phyloP scores from a whole-genome alignment of 2,888 invertebrate species.

The Dicyrtoma fusca region DNA sequence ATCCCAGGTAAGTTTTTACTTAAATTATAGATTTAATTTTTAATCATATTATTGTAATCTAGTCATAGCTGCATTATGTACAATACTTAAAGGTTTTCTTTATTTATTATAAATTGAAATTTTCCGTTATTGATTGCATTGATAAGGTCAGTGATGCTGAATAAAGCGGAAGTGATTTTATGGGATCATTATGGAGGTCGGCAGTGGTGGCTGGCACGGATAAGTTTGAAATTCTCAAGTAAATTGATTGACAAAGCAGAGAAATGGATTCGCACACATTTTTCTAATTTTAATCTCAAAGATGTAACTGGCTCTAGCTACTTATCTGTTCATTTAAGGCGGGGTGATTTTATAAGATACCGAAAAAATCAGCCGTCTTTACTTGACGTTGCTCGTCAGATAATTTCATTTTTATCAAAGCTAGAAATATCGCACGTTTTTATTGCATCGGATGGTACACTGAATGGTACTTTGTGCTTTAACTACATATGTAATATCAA shows the following conservation, averaged over 20 bases:
- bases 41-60: no score
- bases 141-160: conserved; percentile 70
- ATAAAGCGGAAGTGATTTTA: conserved; percentile 82
- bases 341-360: conserved; percentile 82
- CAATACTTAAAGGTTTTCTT: neutral
- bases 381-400: conserved; percentile 74
- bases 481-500: no score
- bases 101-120: no score
- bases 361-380: conserved; percentile 62
- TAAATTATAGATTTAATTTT: no score
- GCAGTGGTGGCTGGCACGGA: conserved; percentile 81
- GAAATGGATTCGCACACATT: conserved; percentile 55
- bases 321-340: conserved; percentile 81
- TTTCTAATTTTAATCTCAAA: neutral
- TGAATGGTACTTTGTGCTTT: no score
- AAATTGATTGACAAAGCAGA: conserved; percentile 70
- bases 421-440: conserved; percentile 68
- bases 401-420: conserved; percentile 66
- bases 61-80: no score
- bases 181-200: conserved; percentile 81
- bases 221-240: conserved; percentile 87
- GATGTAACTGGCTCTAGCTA: conserved; percentile 58
- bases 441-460: conserved; percentile 79
- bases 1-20: conserved; percentile 4
- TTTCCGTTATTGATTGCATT: no score